phyloP scores from a whole-genome alignment of 2,113 vertebrate genomes.

The Prietella phreatophila region DNA sequence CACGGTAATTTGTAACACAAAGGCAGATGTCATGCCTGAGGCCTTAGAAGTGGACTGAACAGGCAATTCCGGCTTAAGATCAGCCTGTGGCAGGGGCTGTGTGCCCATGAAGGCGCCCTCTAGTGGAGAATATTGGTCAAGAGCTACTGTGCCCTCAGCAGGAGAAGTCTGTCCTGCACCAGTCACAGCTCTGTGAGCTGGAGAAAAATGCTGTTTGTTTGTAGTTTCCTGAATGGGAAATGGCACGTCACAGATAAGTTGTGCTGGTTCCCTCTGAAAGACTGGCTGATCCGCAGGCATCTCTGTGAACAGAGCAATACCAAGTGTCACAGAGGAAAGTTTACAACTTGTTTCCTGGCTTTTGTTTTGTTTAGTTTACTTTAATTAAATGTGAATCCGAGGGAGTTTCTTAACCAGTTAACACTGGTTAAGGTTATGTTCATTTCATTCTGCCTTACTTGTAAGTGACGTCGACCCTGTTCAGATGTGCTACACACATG shows the following conservation, averaged over 20 bases:
- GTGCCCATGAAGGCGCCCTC: background rate
- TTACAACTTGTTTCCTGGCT: background rate
- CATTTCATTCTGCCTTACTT: background rate
- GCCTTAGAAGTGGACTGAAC: background rate
- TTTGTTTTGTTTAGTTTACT: background rate
- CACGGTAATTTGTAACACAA: constrained; percentile 5
- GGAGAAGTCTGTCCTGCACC: constrained; percentile 6
- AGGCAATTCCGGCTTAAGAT: background rate
- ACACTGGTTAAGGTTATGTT: background rate
- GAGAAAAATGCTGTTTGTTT: background rate
- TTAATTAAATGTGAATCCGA: background rate
- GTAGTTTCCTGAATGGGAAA: constrained; percentile 1
- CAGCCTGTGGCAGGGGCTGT: background rate
- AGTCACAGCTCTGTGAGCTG: background rate
- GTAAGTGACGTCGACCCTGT: background rate
- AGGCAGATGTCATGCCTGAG: background rate
- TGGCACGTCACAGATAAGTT: too few species aligned
- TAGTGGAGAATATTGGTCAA: background rate
- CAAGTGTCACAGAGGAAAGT: background rate
- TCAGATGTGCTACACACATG: background rate
- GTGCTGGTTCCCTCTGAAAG: background rate
- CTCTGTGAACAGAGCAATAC: background rate
- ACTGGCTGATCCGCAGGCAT: background rate
- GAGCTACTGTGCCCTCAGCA: background rate
- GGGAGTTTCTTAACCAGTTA: background rate